Base-by-base conservation (phyloP, 2,113 vertebrate species). In the Pogona vitticeps region DNA sequence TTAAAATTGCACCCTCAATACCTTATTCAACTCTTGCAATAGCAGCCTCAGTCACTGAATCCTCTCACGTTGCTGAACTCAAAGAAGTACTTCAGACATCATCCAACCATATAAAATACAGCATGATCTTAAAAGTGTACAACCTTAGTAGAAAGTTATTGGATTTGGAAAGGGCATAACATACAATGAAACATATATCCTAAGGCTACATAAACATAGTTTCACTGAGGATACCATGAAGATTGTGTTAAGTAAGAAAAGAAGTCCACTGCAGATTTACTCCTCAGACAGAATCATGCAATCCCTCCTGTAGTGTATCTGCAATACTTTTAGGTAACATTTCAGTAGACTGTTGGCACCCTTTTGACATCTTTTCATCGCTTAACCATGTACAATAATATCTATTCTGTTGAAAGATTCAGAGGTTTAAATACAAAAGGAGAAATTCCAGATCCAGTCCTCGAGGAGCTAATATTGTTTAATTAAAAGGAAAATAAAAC, bases 281-380 rank as follows among this genome's bases (percentile, higher is more conserved):
- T 76, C 6, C 56, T 21, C 61, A 56, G 42, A 76, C n/a, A n/a
- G 38, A 23, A 52, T 33, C 20, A 20, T 75, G 58, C 26, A 75
- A n/a, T 67, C n/a, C 59, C 42, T 40, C 82, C 18, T 46, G 82
- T n/a, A 46, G 20, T 63, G 38, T 84, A 84, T 84, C 76, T 75
- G 56, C 82, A 63, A 40, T 63, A 56, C 83, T 67, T 76, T 76
- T 23, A 26, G 67, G 85, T 77, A 70, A 26, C 33, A 70, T 77
- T 65, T 61, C 38, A 82, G 58, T 59, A 82, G n/a, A 40, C n/a
- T 77, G 82, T 77, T 42, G 86, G 75, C 68, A 78, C 28, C 31
- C 8, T 61, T 72, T 78, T 77, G 80, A 58, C 75, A 59, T 58
- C 26, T 52, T n/a, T 46, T 18, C n/a, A 26, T 80, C 23, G 40